These are phyloP conservation scores for Hedya salicella DNA, from an alignment of 2,888 invertebrate genomes.

Conservation along the genomic window DNA sequence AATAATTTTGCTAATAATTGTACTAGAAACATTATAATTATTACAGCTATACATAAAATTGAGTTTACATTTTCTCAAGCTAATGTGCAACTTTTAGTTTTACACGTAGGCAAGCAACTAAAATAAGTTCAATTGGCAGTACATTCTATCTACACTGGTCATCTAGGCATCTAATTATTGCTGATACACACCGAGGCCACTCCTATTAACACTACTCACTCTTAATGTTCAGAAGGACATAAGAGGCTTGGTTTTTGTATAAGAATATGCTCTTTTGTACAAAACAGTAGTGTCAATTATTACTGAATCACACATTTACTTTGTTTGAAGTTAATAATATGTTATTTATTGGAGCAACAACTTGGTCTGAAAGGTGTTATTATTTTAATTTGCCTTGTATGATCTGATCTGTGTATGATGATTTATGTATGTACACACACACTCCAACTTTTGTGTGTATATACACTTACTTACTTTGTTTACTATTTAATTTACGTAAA, in stretches of 20 bases:
- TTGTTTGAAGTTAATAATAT: constrained; percentile 12
- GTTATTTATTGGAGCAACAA: constrained; percentile 6
- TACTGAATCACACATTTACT: constrained; percentile 19
- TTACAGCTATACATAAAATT: too few relatives aligned
- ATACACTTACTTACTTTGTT: too few relatives aligned
- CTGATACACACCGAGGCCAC: constrained; percentile 17
- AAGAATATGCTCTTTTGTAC: not conserved
- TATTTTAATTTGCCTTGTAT: not conserved
- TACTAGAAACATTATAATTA: too few relatives aligned
- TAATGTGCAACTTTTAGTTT: too few relatives aligned
- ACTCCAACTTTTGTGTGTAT: too few relatives aligned
- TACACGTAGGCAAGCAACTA: too few relatives aligned
- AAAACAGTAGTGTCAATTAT: not conserved
- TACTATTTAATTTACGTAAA: too few relatives aligned
- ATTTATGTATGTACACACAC: too few relatives aligned
- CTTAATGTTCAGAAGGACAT: not conserved
- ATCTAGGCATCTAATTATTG: constrained; percentile 20
- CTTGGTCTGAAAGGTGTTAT: not conserved
- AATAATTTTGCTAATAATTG: too few relatives aligned
- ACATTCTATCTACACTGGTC: not conserved
- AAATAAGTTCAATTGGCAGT: not conserved
- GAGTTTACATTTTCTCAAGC: too few relatives aligned
- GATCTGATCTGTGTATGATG: too few relatives aligned
- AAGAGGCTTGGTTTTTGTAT: not conserved
- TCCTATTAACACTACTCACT: constrained; percentile 17